A percentile compares a stretch with the other conserved stretches of the same genome.
Evolutionary conservation across 2,888 invertebrate genomes (phyloP).

Genomic region (Sericinus montela): DNA sequence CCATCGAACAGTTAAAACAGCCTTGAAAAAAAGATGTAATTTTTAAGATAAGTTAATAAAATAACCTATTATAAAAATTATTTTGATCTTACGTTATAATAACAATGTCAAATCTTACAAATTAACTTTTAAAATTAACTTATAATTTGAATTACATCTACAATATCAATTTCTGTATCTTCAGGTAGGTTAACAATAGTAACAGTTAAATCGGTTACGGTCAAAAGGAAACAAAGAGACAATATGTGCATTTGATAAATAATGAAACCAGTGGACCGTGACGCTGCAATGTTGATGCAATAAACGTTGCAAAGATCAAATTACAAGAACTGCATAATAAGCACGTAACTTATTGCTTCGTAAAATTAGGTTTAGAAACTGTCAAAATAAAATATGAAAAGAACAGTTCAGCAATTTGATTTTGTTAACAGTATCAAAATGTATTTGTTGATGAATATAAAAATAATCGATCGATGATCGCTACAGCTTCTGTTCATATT

Average conservation of each 20-base stretch:
- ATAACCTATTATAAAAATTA: too few species aligned
- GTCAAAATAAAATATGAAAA: not conserved
- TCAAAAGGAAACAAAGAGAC: slow-evolving; percentile 14
- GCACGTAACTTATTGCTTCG: slow-evolving; percentile 21
- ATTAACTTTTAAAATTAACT: too few species aligned
- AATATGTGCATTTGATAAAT: slow-evolving; percentile 20
- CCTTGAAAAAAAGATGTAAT: too few species aligned
- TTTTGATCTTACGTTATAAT: too few species aligned
- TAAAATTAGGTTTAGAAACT: slow-evolving; percentile 9
- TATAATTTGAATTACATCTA: too few species aligned
- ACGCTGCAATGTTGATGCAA: slow-evolving; percentile 37
- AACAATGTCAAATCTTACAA: too few species aligned
- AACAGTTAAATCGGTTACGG: slow-evolving; percentile 12
- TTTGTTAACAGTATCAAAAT: too few species aligned
- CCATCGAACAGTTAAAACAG: too few species aligned
- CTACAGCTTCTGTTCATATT: too few species aligned
- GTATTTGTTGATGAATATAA: too few species aligned
- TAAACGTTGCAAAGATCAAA: slow-evolving; percentile 33
- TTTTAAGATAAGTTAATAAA: too few species aligned
- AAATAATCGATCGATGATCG: too few species aligned
- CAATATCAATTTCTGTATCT: not conserved
- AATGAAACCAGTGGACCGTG: slow-evolving; percentile 18
- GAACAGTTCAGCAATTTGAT: not conserved
- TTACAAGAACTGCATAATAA: slow-evolving; percentile 53
- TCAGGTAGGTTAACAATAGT: not conserved